phyloP scores from a whole-genome alignment of 1,140 invertebrate species.

The Trachelipus rathkii region DNA sequence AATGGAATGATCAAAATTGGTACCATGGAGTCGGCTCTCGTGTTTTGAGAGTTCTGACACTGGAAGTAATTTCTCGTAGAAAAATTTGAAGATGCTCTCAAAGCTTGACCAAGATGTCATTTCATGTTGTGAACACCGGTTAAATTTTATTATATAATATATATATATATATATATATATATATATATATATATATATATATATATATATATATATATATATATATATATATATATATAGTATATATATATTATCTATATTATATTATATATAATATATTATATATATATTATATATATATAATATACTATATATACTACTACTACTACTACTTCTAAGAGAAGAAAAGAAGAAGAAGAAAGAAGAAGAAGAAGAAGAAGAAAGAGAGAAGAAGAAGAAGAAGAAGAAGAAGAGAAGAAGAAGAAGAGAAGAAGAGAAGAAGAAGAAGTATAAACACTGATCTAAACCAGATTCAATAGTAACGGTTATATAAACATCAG shows the following conservation, averaged over 20 bases:
- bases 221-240: not conserved
- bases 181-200: not conserved
- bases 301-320: too few species aligned
- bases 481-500: too few species aligned
- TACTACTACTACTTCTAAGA: too few species aligned
- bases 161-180: not conserved
- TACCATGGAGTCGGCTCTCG: not conserved
- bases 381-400: too few species aligned
- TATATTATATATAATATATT: too few species aligned
- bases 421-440: too few species aligned
- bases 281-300: too few species aligned
- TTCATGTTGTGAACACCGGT: slow-evolving; percentile 24
- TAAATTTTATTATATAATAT: not conserved
- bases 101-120: slow-evolving; percentile 37
- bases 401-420: too few species aligned
- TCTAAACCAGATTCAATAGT: too few species aligned
- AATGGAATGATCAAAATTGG: not conserved
- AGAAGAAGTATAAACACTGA: too few species aligned
- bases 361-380: too few species aligned
- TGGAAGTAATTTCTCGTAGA: slow-evolving; percentile 13
- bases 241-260: not conserved
- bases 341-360: too few species aligned
- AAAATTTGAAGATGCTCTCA: slow-evolving; percentile 37
- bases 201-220: not conserved
- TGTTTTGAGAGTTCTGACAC: not conserved